phyloP scores from a whole-genome alignment of 2,113 vertebrate species.

The Oryzias woworae region DNA sequence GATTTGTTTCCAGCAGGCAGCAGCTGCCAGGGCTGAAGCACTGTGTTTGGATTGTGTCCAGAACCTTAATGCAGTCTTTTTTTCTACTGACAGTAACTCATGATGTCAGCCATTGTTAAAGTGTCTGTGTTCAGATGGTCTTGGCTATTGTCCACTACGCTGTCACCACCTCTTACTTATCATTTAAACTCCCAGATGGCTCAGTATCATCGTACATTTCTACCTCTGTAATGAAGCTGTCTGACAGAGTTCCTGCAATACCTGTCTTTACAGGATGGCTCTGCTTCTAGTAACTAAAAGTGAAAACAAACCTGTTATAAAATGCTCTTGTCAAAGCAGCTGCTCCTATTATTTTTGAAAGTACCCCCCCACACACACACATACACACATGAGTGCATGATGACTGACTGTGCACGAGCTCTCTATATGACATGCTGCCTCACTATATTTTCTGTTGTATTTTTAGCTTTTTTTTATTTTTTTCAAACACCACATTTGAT shows the following conservation, averaged over 20 bases:
- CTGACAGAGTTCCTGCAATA: neutral
- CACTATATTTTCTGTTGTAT: no score
- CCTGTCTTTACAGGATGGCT: neutral
- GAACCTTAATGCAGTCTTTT: constrained; percentile 43
- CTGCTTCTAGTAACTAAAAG: neutral
- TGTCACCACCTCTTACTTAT: constrained; percentile 42
- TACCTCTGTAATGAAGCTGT: neutral
- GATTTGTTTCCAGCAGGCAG: constrained; percentile 4
- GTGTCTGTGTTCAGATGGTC: constrained; percentile 23
- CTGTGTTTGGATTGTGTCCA: constrained; percentile 35
- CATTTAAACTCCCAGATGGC: constrained; percentile 31
- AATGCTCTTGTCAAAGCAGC: neutral
- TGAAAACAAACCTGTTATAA: neutral
- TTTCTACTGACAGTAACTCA: constrained; percentile 22
- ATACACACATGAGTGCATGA: neutral
- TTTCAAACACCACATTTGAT: no score
- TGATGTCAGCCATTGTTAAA: constrained; percentile 29
- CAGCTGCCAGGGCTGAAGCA: constrained; percentile 19
- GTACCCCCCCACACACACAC: neutral
- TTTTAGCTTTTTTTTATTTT: no score
- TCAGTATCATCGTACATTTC: constrained; percentile 9
- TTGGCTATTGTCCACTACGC: constrained; percentile 46
- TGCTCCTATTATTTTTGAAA: neutral
- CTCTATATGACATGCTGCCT: no score
- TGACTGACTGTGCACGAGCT: no score